Evolutionary conservation across 1,140 invertebrate genomes (phyloP).

Genomic region (Brachystomella parvula): DNA sequence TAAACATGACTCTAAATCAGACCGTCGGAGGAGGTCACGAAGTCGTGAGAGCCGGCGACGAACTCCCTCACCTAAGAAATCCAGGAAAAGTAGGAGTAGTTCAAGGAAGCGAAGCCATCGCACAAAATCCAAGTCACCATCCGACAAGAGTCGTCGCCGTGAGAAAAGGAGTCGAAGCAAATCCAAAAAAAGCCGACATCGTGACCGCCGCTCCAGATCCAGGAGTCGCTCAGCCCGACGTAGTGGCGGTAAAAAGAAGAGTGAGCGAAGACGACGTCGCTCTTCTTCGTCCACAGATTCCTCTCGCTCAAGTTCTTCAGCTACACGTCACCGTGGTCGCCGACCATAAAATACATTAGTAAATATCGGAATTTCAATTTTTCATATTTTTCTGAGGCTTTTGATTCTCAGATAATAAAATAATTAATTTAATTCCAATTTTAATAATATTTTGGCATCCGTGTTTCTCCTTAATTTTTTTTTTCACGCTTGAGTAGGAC

Average conservation of each 20-base stretch:
- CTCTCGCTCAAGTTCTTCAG: no score
- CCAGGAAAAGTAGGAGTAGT: neutral
- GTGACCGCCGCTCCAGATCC: slow-evolving; percentile 1
- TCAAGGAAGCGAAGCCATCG: neutral
- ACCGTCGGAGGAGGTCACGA: neutral
- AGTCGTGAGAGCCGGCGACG: neutral
- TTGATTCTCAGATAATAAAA: no score
- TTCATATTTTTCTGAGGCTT: no score
- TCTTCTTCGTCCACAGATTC: neutral
- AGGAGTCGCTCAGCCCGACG: neutral
- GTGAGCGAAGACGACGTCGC: neutral
- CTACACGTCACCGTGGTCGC: no score
- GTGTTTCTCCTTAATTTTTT: neutral
- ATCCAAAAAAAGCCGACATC: neutral
- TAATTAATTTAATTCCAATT: neutral
- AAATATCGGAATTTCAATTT: neutral
- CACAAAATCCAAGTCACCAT: neutral
- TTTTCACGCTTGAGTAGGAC: neutral
- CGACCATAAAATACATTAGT: neutral
- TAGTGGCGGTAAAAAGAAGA: neutral
- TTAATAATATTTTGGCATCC: neutral
- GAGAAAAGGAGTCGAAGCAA: neutral
- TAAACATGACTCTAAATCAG: neutral
- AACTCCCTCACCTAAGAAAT: neutral
- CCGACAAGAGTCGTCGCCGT: no score